A percentile compares a stretch with the other conserved stretches of the same genome.
phyloP scores from a whole-genome alignment of 2,797 vertebrate species.

The Hafferia zeledoni region DNA sequence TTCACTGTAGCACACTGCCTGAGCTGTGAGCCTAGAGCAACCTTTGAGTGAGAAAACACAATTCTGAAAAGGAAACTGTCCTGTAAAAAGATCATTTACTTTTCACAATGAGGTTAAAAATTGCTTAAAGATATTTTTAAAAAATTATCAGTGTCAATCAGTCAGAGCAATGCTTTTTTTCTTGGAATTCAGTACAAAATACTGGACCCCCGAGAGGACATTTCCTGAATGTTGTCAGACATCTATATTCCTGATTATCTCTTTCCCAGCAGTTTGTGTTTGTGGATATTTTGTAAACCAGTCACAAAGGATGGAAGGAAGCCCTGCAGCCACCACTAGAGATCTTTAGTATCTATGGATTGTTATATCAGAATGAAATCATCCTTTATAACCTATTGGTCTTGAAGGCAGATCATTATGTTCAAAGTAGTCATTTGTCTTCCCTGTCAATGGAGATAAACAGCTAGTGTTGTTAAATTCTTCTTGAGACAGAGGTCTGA shows the following conservation, averaged over 20 bases:
- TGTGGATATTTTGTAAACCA: neutral
- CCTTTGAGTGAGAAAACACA: accelerated
- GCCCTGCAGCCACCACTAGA: neutral
- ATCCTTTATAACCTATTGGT: neutral
- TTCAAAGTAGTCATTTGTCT: neutral
- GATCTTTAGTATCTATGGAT: neutral
- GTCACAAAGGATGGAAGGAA: neutral
- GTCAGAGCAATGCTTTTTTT: neutral
- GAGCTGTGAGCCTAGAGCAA: neutral
- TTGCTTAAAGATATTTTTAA: neutral
- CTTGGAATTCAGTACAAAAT: neutral
- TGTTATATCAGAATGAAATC: neutral
- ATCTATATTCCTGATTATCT: neutral
- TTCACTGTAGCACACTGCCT: neutral
- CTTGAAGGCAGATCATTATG: neutral
- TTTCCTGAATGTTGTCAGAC: neutral
- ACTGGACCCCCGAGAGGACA: neutral
- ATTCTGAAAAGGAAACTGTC: neutral
- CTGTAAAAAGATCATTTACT: neutral
- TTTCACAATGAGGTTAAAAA: neutral
- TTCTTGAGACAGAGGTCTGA: neutral
- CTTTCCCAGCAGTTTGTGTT: neutral
- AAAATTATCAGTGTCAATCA: neutral
- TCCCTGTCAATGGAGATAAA: neutral
- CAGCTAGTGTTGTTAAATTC: neutral